A percentile compares a stretch with the other conserved stretches of the same genome.
Evolutionary conservation across 2,888 invertebrate species (phyloP).

Genomic region (Apotomis capreana): DNA sequence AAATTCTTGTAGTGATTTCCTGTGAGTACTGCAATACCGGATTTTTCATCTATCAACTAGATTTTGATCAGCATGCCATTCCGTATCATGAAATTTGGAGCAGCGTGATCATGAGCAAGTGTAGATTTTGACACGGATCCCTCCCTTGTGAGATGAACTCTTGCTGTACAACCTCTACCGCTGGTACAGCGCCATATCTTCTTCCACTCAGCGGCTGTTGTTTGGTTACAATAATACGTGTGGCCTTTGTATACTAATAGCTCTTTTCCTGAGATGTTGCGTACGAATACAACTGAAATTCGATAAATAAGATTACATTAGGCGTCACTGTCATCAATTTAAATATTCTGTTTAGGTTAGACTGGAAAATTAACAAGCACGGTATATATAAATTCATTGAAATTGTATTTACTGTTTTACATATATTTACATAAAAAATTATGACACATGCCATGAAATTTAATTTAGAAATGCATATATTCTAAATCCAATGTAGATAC

Average conservation of each 20-base stretch:
- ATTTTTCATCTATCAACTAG: too few species aligned
- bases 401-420: too few species aligned
- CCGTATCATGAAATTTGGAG: slow-evolving; percentile 27
- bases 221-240: slow-evolving; percentile 1
- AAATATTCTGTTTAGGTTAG: too few species aligned
- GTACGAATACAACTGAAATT: slow-evolving; percentile 4
- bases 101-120: slow-evolving; percentile 23
- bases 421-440: too few species aligned
- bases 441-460: too few species aligned
- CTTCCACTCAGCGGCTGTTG: background rate
- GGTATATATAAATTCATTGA: too few species aligned
- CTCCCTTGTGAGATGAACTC: slow-evolving; percentile 41
- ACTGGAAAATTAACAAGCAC: too few species aligned
- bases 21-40: too few species aligned
- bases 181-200: slow-evolving; percentile 1
- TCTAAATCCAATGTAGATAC: too few species aligned
- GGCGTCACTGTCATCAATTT: too few species aligned
- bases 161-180: background rate
- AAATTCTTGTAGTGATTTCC: too few species aligned
- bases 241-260: slow-evolving; percentile 1
- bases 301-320: background rate
- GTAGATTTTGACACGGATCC: slow-evolving; percentile 3
- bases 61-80: background rate
- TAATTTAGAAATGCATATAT: too few species aligned
- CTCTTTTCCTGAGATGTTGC: background rate